Evolutionary conservation across 2,888 invertebrate genomes (phyloP), one percentile per base, ranked within the genome.

Genomic region (Agonum fuliginosum): DNA sequence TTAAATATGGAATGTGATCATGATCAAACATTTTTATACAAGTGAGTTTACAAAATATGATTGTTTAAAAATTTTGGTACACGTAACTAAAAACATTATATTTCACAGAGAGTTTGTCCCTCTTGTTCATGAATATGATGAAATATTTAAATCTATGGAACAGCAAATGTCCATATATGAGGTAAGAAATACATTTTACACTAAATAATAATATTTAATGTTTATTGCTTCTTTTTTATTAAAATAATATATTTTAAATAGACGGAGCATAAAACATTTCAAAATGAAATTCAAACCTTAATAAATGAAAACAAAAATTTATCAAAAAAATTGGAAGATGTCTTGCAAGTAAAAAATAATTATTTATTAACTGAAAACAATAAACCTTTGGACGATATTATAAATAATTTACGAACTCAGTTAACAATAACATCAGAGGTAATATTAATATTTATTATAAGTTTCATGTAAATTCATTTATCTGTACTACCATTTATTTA

Each of bases 161-260:
- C 86, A 85, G 46, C 89, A 90, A 86, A 84, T 89, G 24, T 86
- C 88, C 58, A 89, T 88, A 85, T 89, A 89, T 80, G 88, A 89
- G 85, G 90, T 89, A 85, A 41, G 6, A 54, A n/a, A 2, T 12
- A 3, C 3, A 8, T 22, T 17, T 20, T 20, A 20, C 12, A 41
- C n/a, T 24, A 69, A 51, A 6, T 22, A 17, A 48, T 67, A 58
- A 30, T 70, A 65, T 65, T 5, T 17, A 27, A 14, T 65, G 30
- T 20, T 17, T 48, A 20, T 17, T 0, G 3, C 19, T 8, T 14
- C 14, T 5, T 14, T 43, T 43, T 43, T 43, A 43, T 43, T 43
- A 62, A 19, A 69, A 4, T 51, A 71, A 4, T n/a, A 27, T 37
- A 8, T 12, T 24, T 62, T 54, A 43, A 81, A 62, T 79, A 87